A percentile compares a stretch with the other conserved stretches of the same genome.
Conservation (phyloP, 2,797 vertebrate species). For the Melanotaenia nigrans region DNA sequence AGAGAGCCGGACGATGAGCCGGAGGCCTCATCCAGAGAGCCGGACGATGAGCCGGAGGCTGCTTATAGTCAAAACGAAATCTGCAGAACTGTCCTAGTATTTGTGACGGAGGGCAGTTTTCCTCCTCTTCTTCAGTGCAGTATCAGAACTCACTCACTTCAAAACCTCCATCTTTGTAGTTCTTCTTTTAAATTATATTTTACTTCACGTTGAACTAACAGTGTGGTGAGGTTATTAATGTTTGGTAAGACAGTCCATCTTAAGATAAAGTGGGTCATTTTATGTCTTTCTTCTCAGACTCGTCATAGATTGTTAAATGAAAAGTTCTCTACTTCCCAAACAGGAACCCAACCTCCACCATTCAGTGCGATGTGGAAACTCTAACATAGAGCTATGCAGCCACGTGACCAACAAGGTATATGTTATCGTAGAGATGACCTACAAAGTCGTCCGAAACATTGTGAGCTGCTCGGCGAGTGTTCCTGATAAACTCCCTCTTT, state of each 20-base stretch:
- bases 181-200: slow-evolving; percentile 17
- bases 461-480: slow-evolving; percentile 95
- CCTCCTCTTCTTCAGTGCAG: slow-evolving; percentile 57
- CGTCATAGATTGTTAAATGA: background rate
- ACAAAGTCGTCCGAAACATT: slow-evolving; percentile 99
- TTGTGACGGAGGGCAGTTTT: slow-evolving; percentile 7
- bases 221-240: slow-evolving; percentile 15
- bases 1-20: too few relatives aligned
- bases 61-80: slow-evolving; percentile 13
- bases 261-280: slow-evolving; percentile 45
- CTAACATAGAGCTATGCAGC: slow-evolving; percentile 84
- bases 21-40: too few relatives aligned
- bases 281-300: slow-evolving; percentile 4
- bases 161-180: slow-evolving; percentile 30
- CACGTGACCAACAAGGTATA: slow-evolving; percentile 98
- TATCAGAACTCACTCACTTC: slow-evolving; percentile 45
- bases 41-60: background rate
- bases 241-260: slow-evolving; percentile 38
- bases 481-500: slow-evolving; percentile 98
- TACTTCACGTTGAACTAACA: slow-evolving; percentile 21
- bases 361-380: slow-evolving; percentile 54
- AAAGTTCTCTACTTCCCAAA: slow-evolving; percentile 13
- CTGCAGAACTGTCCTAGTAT: slow-evolving; percentile 1
- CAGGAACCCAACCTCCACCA: slow-evolving; percentile 38
- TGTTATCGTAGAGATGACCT: slow-evolving; percentile 99